Base-by-base conservation (phyloP, 1,140 invertebrate genomes). In the Drosophila oshimai region DNA sequence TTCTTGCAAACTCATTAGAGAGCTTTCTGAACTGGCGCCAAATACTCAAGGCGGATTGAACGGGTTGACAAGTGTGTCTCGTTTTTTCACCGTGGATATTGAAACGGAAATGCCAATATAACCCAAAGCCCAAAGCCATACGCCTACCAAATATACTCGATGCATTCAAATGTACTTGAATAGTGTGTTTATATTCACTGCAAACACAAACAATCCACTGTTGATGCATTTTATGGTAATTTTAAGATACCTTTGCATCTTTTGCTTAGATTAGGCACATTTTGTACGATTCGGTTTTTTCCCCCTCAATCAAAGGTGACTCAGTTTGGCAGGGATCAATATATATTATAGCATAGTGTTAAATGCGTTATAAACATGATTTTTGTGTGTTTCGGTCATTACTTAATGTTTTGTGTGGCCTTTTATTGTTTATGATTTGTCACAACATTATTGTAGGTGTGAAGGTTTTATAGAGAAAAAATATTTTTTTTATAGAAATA, bases 61-160 rank as follows among this genome's bases (percentile, higher is more conserved):
- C 29, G 58, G 51, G n/a, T n/a, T 84, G 79, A 86, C 79, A 86
- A 76, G 60, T 54, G 22, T 20, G 13, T 1, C 7, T 50, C n/a
- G 17, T 47, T 36, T 33, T 54, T 34, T 50, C 6, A 9, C 6
- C 1, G 12, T 18, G 39, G 36, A 58, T 37, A 24, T 7, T 47
- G 79, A 84, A 68, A 69, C 80, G 80, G 80, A 86, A 86, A 87
- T 87, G 61, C 79, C 74, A 67, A 79, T 79, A 58, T 60, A 47
- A 12, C 57, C 42, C 20, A 26, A 26, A 55, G 29, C 53, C 41
- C 6, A 34, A 7, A 49, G 50, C 39, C 55, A 57, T 60, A 58
- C 64, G 57, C 62, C 70, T 72, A 62, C 31, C 6, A 34, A 39
- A 60, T 50, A 50, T 41, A 34, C 17, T 18, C 26, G 17, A 51